Evolutionary conservation across 2,113 vertebrate genomes (phyloP), one percentile per base, ranked within the genome.

Genomic region (Forbesichthys papilliferus): DNA sequence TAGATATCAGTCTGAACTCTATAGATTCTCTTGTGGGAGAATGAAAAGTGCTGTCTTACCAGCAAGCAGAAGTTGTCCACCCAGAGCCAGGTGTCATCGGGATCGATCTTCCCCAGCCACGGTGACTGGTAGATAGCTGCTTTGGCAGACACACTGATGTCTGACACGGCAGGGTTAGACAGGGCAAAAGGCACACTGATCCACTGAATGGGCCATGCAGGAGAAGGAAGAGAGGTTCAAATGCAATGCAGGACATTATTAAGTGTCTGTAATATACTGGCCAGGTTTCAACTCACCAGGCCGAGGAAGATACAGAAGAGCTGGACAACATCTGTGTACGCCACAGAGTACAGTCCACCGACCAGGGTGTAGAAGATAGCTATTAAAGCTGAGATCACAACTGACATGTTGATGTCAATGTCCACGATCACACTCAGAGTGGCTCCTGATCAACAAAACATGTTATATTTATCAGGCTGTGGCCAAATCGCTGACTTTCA

Each of bases 221-320:
- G 10, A 27, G 46, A n/a, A 87, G 4, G 46, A 16, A 4, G 4
- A 12, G 4, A 58, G n/a, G 54, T 54, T 8, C 71, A 3, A 62
- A 68, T 46, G 36, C 3, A 72, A 64, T 52, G 13, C 13, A 52
- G 49, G 3, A 52, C 36, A 42, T 42, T 42, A 42, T 6, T 42
- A 8, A 42, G 3, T 42, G 36, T 42, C 36, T 42, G 36, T 42
- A 52, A 52, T 12, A 52, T 52, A 27, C 27, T 27, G 27, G 27
- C 27, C 8, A 42, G 7, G n/a, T 3, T 1, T 0, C 18, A 60
- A 93, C 95, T 96, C 90, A 98, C 97, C 95, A 98, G 84, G 64
- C 97, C 97, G 12, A 98, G 1, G 72, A 99, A 98, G 72, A 99
- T 98, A 82, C 97, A 99, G 88, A 99, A 98, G 18, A 99, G 94